phyloP scores from a whole-genome alignment of 2,888 invertebrate genomes.

The Silvanus unidentatus region DNA sequence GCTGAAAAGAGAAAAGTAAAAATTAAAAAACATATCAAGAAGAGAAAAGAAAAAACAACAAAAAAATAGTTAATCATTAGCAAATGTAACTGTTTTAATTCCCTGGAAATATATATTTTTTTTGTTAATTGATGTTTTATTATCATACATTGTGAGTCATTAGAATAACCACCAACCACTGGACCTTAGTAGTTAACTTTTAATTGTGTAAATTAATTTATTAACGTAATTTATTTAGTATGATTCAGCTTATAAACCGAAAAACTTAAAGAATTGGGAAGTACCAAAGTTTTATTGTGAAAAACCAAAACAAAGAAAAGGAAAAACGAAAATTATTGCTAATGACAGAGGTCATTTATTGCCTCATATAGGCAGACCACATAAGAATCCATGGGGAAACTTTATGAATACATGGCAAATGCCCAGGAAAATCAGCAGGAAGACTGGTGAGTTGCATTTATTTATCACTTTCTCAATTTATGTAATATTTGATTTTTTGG shows the following conservation, averaged over 20 bases:
- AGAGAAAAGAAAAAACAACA: conserved; percentile 67
- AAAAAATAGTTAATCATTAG: conserved; percentile 38
- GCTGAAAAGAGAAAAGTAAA: conserved; percentile 85
- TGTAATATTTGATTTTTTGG: not conserved
- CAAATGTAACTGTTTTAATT: not conserved
- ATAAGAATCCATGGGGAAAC: conserved; percentile 54
- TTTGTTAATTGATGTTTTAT: conserved; percentile 1
- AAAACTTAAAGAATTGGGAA: conserved; percentile 60
- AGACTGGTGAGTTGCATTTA: conserved; percentile 23
- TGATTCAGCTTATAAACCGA: conserved; percentile 57
- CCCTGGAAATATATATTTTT: no score
- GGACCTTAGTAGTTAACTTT: not conserved
- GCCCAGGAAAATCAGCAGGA: conserved; percentile 31
- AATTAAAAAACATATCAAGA: conserved; percentile 90
- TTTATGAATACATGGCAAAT: conserved; percentile 29
- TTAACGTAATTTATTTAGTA: conserved; percentile 37
- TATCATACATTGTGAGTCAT: no score
- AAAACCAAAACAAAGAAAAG: conserved; percentile 46
- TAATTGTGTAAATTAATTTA: not conserved
- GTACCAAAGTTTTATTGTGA: conserved; percentile 60
- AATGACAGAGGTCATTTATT: conserved; percentile 61
- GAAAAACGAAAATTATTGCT: conserved; percentile 53
- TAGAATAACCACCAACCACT: not conserved
- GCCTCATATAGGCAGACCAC: conserved; percentile 52
- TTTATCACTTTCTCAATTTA: no score